These are phyloP conservation scores for Acinonyx jubatus DNA, from an alignment of 2,113 vertebrate species.

Conservation along the genomic window DNA sequence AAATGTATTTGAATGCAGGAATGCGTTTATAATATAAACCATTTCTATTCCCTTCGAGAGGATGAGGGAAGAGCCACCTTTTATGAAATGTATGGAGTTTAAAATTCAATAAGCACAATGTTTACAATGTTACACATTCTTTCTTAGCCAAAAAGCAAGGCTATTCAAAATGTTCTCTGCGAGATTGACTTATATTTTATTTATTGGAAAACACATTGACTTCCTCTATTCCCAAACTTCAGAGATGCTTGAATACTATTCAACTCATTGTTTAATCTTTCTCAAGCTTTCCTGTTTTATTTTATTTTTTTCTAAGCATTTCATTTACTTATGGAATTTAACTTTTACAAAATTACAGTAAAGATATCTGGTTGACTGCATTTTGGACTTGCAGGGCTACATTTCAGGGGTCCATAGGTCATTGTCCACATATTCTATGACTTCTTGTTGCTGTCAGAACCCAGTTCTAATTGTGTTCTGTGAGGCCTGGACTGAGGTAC, in stretches of 20 bases:
- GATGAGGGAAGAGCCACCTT: slow-evolving; percentile 55
- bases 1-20: slow-evolving; percentile 52
- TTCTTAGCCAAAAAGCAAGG: slow-evolving; percentile 43
- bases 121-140: slow-evolving; percentile 46
- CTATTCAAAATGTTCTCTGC: slow-evolving; percentile 49
- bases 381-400: background rate
- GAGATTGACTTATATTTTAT: slow-evolving; percentile 66
- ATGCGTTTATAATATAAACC: slow-evolving; percentile 62
- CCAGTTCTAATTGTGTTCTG: background rate
- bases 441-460: background rate
- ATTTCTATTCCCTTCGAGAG: slow-evolving; percentile 56
- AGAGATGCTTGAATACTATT: slow-evolving; percentile 6
- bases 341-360: background rate
- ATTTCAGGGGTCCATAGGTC: background rate
- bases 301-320: slow-evolving; percentile 1
- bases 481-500: background rate
- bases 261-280: slow-evolving; percentile 18
- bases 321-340: slow-evolving; percentile 1
- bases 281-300: background rate
- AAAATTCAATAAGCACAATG: slow-evolving; percentile 67
- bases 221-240: slow-evolving; percentile 34
- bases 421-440: background rate
- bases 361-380: background rate
- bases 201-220: slow-evolving; percentile 61
- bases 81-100: slow-evolving; percentile 66